Evolutionary conservation across 2,797 vertebrate species (phyloP).

Genomic region (Limnodromus scolopaceus): DNA sequence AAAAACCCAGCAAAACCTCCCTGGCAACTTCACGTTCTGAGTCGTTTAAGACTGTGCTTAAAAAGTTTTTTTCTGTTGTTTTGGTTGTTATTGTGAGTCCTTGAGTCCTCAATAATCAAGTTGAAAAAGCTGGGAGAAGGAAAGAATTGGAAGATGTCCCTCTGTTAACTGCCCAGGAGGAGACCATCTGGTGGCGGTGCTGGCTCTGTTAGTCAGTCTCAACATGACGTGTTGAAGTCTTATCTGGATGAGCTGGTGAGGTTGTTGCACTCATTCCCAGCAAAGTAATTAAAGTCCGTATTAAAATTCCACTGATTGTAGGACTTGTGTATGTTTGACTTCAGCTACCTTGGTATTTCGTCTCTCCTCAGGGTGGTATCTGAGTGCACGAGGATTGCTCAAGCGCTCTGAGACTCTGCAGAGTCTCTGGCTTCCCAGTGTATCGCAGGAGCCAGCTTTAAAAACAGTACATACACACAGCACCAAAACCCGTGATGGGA

Average conservation of each 20-base stretch:
- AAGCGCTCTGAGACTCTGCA: not conserved
- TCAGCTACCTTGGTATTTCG: not conserved
- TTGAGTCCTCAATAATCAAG: not conserved
- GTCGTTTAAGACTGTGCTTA: not conserved
- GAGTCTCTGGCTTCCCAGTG: not conserved
- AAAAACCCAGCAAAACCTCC: not conserved
- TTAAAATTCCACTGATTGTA: not conserved
- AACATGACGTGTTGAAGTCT: not conserved
- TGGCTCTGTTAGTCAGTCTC: not conserved
- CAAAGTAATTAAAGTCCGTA: not conserved
- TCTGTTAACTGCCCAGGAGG: not conserved
- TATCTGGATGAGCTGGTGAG: not conserved
- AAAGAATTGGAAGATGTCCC: not conserved
- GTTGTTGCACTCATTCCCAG: not conserved
- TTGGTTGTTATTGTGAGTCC: not conserved
- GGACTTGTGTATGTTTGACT: not conserved
- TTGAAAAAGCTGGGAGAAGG: not conserved
- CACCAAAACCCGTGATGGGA: fast-evolving
- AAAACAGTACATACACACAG: fast-evolving
- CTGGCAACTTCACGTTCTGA: not conserved
- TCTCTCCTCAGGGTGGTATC: no score
- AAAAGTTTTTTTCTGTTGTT: not conserved
- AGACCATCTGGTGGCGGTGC: not conserved
- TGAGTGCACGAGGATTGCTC: not conserved
- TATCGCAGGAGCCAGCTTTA: not conserved